Evolutionary conservation across 2,113 vertebrate species (phyloP), one percentile per base, ranked within the genome.

Genomic region (Hepsetus odoe): DNA sequence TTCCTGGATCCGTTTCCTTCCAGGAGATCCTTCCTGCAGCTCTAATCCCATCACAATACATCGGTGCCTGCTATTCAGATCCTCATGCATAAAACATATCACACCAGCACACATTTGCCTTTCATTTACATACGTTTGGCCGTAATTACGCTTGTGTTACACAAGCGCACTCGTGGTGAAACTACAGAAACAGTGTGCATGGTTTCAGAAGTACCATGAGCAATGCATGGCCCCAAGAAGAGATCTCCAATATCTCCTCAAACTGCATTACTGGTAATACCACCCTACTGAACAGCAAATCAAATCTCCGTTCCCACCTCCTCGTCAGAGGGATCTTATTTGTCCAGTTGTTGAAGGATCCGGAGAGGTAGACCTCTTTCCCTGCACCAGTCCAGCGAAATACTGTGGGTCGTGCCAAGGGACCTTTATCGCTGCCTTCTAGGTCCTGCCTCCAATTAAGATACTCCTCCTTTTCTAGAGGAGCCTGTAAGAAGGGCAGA

Each of bases 321-420:
- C 94, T 93, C 0, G 94, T 98, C 22, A 99, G 92, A 2, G 98
- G 98, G 68, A 99, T 97, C 90, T 98, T 99, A 79, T 89, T 91
- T 83, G 88, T 90, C 98, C 98, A 99, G 90, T 95, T 98, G 90
- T 98, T 98, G 87, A 99, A 99, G 68, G 98, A 96, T 1, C 98
- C 98, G 18, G 98, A 96, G 24, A 99, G 82, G 84, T 91, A 99
- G 65, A 99, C 97, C 80, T 99, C 97, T 55, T 94, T 98, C 73
- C 97, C 96, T 2, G 95, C 96, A 26, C 96, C 97, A 0, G 95
- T 98, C 98, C 98, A 99, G 55, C 96, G 96, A 81, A 99, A 99
- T 0, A 99, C 98, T 0, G 97, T 99, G 0, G 96, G 97, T 33
- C 95, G 91, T 74, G 96, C 96, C 64, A 96, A 90, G 13, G 93